Evolutionary conservation across 1,140 invertebrate genomes (phyloP).

Genomic region (Pachyrhynchus sulphureomaculatus): DNA sequence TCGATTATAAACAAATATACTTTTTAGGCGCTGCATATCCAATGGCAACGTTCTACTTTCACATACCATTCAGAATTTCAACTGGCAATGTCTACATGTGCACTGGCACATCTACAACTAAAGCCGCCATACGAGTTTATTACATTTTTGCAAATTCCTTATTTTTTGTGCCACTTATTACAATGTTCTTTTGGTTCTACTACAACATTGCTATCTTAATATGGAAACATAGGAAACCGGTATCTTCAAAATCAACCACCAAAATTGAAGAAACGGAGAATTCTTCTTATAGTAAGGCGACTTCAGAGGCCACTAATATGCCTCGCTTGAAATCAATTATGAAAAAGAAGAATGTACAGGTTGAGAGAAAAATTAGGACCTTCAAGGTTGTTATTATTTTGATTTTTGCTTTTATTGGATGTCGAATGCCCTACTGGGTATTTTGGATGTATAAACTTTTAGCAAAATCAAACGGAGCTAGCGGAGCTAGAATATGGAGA

Average conservation of each 20-base stretch:
- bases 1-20: too few relatives aligned
- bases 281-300: constrained; percentile 33
- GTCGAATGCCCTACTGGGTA: constrained; percentile 55
- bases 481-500: constrained; percentile 47
- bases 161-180: constrained; percentile 56
- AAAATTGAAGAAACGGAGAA: constrained; percentile 27
- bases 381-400: constrained; percentile 57
- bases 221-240: constrained; percentile 50
- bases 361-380: constrained; percentile 55
- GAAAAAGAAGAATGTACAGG: constrained; percentile 37
- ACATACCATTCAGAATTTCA: constrained; percentile 17
- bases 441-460: constrained; percentile 48
- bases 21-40: constrained; percentile 40
- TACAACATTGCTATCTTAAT: constrained; percentile 55
- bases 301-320: constrained; percentile 20
- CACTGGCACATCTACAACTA: constrained; percentile 28
- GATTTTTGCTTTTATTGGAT: constrained; percentile 55
- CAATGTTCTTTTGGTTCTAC: constrained; percentile 57
- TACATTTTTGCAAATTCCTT: constrained; percentile 50
- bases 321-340: neutral
- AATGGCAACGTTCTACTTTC: constrained; percentile 37
- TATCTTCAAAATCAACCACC: neutral
- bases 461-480: neutral
- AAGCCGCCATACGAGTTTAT: constrained; percentile 49
- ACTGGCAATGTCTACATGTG: constrained; percentile 25